Conservation (phyloP, 2,113 vertebrate genomes). For the Aepyceros melampus region DNA sequence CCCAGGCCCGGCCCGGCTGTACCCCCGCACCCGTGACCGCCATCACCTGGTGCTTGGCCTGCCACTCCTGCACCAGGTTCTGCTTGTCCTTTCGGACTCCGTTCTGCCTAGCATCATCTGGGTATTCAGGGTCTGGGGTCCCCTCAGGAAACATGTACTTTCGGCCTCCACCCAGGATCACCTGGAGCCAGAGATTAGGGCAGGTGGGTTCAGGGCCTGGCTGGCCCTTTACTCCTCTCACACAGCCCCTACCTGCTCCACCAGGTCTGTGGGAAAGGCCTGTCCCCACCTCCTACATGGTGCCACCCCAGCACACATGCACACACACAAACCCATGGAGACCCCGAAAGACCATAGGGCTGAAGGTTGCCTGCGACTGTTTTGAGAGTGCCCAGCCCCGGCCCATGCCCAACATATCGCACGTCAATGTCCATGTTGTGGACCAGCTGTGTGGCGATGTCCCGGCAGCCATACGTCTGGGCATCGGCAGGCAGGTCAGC, state of each 20-base stretch:
- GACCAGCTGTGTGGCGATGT: slow-evolving; percentile 92
- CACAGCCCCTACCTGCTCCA: neutral
- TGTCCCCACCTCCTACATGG: accelerated
- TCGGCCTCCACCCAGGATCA: slow-evolving; percentile 93
- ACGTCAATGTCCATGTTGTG: slow-evolving; percentile 94
- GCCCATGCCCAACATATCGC: neutral
- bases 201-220: neutral
- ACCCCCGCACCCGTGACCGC: accelerated
- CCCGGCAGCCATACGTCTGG: slow-evolving; percentile 82
- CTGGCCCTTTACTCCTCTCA: neutral
- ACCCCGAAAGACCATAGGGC: neutral
- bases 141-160: slow-evolving; percentile 89
- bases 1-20: neutral
- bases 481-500: slow-evolving; percentile 85
- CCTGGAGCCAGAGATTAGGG: slow-evolving; percentile 76
- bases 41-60: slow-evolving; percentile 76
- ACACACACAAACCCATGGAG: neutral
- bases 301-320: too few relatives aligned
- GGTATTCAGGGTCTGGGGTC: slow-evolving; percentile 90
- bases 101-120: slow-evolving; percentile 63
- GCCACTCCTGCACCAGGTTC: slow-evolving; percentile 89
- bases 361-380: neutral
- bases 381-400: neutral
- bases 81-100: slow-evolving; percentile 86
- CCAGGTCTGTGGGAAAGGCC: neutral